Percentiles rank a stretch among this genome's conserved stretches.
phyloP scores from a whole-genome alignment of 2,888 invertebrate species.

The Thysanoteuthis rhombus region DNA sequence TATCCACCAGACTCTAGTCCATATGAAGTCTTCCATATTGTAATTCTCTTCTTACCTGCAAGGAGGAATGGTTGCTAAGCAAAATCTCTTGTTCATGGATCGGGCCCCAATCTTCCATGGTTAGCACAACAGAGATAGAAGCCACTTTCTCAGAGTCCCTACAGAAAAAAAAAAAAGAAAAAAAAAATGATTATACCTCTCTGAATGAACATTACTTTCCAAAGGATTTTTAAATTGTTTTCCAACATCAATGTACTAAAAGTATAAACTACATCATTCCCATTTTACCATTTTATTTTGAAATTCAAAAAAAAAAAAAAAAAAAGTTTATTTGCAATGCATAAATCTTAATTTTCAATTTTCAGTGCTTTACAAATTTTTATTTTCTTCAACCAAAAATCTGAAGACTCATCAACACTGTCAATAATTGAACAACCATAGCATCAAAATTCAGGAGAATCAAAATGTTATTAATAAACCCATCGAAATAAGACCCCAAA shows the following conservation, averaged over 20 bases:
- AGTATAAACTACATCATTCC: too few relatives aligned
- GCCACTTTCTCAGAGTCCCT: constrained; percentile 42
- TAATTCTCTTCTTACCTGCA: background rate
- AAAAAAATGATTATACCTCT: background rate
- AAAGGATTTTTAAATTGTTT: background rate
- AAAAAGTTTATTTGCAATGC: too few relatives aligned
- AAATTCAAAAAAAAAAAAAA: too few relatives aligned
- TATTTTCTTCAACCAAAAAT: background rate
- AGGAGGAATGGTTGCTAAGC: background rate
- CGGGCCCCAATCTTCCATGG: constrained; percentile 66
- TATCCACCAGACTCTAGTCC: too few relatives aligned
- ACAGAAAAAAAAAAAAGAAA: background rate
- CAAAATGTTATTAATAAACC: too few relatives aligned
- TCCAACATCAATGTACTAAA: too few relatives aligned
- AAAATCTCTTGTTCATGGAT: constrained; percentile 53
- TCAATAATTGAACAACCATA: too few relatives aligned
- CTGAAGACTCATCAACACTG: too few relatives aligned
- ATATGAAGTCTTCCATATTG: background rate
- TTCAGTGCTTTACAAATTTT: background rate
- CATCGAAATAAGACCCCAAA: too few relatives aligned
- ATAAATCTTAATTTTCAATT: background rate
- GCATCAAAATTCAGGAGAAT: too few relatives aligned
- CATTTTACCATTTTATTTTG: too few relatives aligned
- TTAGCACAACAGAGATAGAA: constrained; percentile 60
- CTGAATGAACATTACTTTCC: background rate